A percentile compares a stretch with the other conserved stretches of the same genome.
Evolutionary conservation across 2,113 vertebrate genomes (phyloP).

Genomic region (Atherinomorus stipes): DNA sequence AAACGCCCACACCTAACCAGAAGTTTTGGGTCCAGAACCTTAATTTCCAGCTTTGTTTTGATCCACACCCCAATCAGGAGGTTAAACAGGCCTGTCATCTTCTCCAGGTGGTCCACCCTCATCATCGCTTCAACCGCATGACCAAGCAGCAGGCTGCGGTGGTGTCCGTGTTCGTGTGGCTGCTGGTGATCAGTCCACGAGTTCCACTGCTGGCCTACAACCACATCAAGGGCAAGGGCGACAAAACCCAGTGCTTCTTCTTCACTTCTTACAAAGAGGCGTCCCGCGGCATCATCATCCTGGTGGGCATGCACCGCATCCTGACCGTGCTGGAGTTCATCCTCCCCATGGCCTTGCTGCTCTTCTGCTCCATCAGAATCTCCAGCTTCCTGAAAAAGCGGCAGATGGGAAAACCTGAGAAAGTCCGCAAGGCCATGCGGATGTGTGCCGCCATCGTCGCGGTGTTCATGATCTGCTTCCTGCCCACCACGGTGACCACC

Average conservation of each 20-base stretch:
- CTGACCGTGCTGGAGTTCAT: slow-evolving; percentile 75
- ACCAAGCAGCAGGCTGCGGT: slow-evolving; percentile 46
- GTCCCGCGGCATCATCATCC: slow-evolving; percentile 45
- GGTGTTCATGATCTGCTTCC: slow-evolving; percentile 79
- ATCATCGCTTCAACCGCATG: slow-evolving; percentile 73
- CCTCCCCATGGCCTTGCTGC: slow-evolving; percentile 61
- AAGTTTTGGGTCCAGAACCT: too few relatives aligned
- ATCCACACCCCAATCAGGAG: too few relatives aligned
- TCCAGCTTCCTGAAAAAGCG: slow-evolving; percentile 60
- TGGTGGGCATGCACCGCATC: slow-evolving; percentile 62
- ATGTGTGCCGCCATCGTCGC: slow-evolving; percentile 66
- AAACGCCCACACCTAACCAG: too few relatives aligned
- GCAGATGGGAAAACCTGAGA: slow-evolving; percentile 55
- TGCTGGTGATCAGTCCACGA: slow-evolving; percentile 69
- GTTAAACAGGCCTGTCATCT: not conserved
- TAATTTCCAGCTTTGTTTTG: too few relatives aligned
- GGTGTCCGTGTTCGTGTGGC: slow-evolving; percentile 64
- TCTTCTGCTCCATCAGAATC: slow-evolving; percentile 78
- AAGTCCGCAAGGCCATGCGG: slow-evolving; percentile 69
- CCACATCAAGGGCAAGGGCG: slow-evolving; percentile 43
- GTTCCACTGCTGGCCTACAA: slow-evolving; percentile 73
- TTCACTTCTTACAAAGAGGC: slow-evolving; percentile 70
- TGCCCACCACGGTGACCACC: slow-evolving; percentile 76
- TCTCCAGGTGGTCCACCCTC: slow-evolving; percentile 77
- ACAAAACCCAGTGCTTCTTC: slow-evolving; percentile 75